Evolutionary conservation across 2,797 vertebrate species (phyloP).

Genomic region (Serranus cabrilla): DNA sequence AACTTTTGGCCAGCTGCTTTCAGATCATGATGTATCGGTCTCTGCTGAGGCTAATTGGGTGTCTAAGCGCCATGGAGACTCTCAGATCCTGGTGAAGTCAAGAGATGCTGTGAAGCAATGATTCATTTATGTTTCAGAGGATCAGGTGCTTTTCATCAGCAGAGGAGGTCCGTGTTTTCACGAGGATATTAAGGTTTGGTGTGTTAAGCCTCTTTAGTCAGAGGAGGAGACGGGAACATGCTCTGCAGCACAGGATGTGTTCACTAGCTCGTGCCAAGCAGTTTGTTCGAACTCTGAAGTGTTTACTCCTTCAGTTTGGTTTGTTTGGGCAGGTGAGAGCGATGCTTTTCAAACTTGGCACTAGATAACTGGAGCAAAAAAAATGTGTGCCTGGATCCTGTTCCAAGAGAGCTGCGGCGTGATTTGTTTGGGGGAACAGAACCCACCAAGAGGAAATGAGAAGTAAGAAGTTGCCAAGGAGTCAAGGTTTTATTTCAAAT

Average conservation of each 20-base stretch:
- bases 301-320: conserved; percentile 31
- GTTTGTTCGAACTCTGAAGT: conserved; percentile 35
- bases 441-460: background rate
- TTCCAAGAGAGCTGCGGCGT: background rate
- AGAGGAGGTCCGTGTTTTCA: conserved; percentile 5
- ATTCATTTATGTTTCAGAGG: conserved; percentile 47
- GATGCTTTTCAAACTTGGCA: conserved; percentile 28
- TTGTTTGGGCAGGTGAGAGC: conserved; percentile 35
- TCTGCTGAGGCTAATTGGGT: conserved; percentile 47
- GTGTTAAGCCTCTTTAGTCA: conserved; percentile 29
- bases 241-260: conserved; percentile 29
- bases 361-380: background rate
- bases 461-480: background rate
- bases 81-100: conserved; percentile 33
- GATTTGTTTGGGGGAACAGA: conserved; percentile 5
- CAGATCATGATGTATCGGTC: conserved; percentile 18
- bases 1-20: conserved; percentile 36
- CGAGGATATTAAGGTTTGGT: conserved; percentile 15
- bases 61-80: conserved; percentile 26
- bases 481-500: background rate
- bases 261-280: conserved; percentile 25
- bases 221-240: background rate
- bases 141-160: conserved; percentile 31
- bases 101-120: conserved; percentile 21
- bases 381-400: background rate